Conservation (phyloP, 2,113 vertebrate genomes). For the Smithornis capensis region DNA sequence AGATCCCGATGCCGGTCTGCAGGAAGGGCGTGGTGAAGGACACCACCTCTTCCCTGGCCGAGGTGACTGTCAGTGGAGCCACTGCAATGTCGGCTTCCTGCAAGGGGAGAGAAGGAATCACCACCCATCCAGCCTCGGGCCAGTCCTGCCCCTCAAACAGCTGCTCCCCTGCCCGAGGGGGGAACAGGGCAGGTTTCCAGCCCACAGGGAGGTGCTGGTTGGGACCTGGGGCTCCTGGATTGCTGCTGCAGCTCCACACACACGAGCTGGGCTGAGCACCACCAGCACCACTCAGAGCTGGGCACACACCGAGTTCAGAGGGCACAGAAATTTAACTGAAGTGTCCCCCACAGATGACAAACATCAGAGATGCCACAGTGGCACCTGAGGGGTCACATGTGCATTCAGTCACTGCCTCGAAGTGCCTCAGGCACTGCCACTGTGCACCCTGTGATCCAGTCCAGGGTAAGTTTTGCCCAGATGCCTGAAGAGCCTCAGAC, state of each 20-base stretch:
- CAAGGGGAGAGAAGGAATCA: rapidly evolving
- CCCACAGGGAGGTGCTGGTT: neutral
- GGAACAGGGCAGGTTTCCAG: neutral
- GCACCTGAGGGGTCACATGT: neutral
- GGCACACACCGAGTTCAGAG: neutral
- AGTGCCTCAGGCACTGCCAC: neutral
- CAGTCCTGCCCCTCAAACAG: neutral
- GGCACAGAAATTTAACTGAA: neutral
- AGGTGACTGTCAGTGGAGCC: constrained; percentile 82
- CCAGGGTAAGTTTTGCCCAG: neutral
- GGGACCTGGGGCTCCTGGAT: neutral
- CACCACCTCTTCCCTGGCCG: constrained; percentile 74
- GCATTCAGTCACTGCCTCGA: neutral
- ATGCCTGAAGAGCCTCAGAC: too few relatives aligned
- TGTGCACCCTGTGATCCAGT: neutral
- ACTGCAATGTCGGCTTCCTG: constrained; percentile 88
- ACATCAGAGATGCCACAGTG: neutral
- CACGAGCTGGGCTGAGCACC: neutral
- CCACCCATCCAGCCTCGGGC: neutral
- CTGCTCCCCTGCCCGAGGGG: neutral
- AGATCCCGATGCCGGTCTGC: constrained; percentile 85
- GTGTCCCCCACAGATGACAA: neutral
- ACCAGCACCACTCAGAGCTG: neutral
- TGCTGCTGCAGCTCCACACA: neutral
- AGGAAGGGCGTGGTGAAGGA: constrained; percentile 88